phyloP scores from a whole-genome alignment of 2,888 invertebrate species.

The Euzetes globulus region DNA sequence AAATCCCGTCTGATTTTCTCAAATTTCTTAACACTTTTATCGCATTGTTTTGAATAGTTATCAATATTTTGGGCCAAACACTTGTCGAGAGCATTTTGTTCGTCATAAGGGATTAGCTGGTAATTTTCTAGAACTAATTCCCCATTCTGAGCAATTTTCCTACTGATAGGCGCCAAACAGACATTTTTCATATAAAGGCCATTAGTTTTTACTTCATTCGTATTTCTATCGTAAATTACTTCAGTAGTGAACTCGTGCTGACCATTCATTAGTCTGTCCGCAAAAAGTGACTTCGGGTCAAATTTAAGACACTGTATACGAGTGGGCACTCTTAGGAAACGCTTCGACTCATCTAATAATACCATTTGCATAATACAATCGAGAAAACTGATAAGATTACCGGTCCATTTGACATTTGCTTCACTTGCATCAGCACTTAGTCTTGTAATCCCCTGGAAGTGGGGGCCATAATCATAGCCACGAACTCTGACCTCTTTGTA shows the following conservation, averaged over 20 bases:
- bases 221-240: neutral
- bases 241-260: neutral
- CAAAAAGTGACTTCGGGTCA: neutral
- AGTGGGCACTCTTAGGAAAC: conserved; percentile 17
- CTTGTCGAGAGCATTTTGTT: neutral
- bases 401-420: conserved; percentile 33
- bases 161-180: conserved; percentile 4
- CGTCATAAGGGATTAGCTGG: neutral
- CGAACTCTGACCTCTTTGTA: conserved; percentile 78
- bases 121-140: conserved; percentile 24
- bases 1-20: too few relatives aligned
- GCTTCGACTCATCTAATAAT: neutral
- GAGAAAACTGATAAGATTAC: conserved; percentile 27
- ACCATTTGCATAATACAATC: conserved; percentile 29
- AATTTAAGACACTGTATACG: neutral
- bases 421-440: conserved; percentile 60
- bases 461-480: conserved; percentile 74
- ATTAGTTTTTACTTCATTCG: neutral
- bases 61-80: neutral
- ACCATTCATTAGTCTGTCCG: neutral
- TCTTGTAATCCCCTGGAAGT: conserved; percentile 68
- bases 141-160: conserved; percentile 20
- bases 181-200: conserved; percentile 18
- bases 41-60: neutral
- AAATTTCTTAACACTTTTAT: too few relatives aligned